phyloP scores from a whole-genome alignment of 2,113 vertebrate genomes.

The Oreochromis tanganicae region DNA sequence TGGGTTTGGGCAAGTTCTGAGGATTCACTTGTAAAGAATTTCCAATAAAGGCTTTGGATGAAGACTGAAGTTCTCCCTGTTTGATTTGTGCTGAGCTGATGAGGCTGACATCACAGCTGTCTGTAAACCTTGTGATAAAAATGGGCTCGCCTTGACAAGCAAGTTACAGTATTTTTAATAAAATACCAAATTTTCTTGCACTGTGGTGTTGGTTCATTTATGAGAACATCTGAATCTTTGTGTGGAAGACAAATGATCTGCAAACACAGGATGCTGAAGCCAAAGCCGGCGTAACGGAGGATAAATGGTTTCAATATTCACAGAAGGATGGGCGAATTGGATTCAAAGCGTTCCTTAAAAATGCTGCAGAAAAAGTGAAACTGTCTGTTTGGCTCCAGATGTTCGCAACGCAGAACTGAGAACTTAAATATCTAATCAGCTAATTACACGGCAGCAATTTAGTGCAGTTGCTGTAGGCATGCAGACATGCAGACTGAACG shows the following conservation, averaged over 20 bases:
- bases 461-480: background rate
- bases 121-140: slow-evolving; percentile 41
- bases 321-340: background rate
- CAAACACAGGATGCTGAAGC: background rate
- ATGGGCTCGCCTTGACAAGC: background rate
- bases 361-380: background rate
- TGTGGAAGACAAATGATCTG: background rate
- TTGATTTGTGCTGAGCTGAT: slow-evolving; percentile 7
- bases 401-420: background rate
- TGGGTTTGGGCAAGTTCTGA: slow-evolving; percentile 27
- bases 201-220: slow-evolving; percentile 7
- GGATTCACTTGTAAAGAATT: slow-evolving; percentile 55
- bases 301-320: background rate
- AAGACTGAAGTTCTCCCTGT: slow-evolving; percentile 16
- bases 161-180: slow-evolving; percentile 59
- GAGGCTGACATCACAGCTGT: slow-evolving; percentile 40
- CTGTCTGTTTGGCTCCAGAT: background rate
- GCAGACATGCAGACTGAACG: background rate
- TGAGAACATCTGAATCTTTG: background rate
- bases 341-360: background rate
- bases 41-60: slow-evolving; percentile 57
- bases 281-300: background rate
- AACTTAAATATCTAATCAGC: background rate
- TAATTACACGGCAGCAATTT: background rate
- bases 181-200: slow-evolving; percentile 37